phyloP scores from a whole-genome alignment of 2,888 invertebrate genomes.

The Dolomedes plantarius region DNA sequence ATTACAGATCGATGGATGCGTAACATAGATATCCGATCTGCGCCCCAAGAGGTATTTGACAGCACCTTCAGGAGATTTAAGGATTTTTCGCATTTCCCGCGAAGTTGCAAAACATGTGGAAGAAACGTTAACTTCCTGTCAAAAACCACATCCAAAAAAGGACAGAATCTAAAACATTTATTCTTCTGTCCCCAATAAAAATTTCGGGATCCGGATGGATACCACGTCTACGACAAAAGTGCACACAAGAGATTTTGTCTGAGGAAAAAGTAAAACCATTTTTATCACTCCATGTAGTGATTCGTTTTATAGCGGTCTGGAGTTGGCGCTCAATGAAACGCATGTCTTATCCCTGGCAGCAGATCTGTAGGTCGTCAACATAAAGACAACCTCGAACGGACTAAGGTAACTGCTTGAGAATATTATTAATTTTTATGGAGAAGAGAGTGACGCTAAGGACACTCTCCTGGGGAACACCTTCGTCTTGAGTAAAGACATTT shows the following conservation, averaged over 20 bases:
- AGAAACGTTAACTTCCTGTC: neutral
- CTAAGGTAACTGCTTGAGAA: neutral
- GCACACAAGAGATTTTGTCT: neutral
- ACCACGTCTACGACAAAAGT: neutral
- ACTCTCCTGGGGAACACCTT: too few relatives aligned
- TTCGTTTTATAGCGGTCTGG: neutral
- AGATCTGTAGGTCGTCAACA: neutral
- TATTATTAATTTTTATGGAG: neutral
- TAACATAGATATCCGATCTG: neutral
- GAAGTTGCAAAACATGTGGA: neutral
- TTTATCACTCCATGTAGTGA: neutral
- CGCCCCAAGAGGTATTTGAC: conserved; percentile 8
- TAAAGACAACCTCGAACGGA: neutral
- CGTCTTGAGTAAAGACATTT: too few relatives aligned
- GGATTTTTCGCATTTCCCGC: neutral
- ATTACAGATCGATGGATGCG: neutral
- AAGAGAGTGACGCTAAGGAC: neutral
- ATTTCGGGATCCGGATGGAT: neutral
- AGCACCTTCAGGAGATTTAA: conserved; percentile 4
- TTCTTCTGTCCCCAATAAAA: neutral
- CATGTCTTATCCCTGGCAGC: neutral
- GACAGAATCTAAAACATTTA: neutral
- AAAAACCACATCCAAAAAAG: neutral
- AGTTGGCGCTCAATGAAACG: neutral
- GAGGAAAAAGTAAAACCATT: neutral